These are phyloP conservation scores for Temnothorax curvispinosus DNA, from an alignment of 1,140 invertebrate species.

Conservation along the genomic window DNA sequence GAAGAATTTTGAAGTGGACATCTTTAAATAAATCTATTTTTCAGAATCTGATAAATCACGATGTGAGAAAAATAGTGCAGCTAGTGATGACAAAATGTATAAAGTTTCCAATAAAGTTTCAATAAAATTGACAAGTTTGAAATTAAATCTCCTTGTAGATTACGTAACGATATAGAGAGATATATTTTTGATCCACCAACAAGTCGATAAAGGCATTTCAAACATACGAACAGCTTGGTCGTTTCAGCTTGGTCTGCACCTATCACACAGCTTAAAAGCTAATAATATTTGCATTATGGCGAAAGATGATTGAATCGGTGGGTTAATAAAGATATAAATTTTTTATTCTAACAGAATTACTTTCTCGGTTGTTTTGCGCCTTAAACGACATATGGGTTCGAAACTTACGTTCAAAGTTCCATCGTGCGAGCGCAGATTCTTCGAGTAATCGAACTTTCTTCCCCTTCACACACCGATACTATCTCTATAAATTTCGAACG, in stretches of 20 bases:
- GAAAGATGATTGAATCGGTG: constrained; percentile 21
- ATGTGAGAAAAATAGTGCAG: neutral
- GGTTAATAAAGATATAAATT: constrained; percentile 31
- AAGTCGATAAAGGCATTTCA: neutral
- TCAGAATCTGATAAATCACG: neutral
- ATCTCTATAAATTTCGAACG: neutral
- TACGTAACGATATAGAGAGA: neutral
- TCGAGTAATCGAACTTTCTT: constrained; percentile 22
- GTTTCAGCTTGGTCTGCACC: neutral
- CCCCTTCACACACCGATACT: neutral
- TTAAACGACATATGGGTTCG: neutral
- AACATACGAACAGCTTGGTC: neutral
- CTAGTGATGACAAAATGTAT: neutral
- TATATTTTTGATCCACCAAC: neutral
- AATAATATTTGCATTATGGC: constrained; percentile 4
- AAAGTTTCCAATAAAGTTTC: neutral
- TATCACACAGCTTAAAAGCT: neutral
- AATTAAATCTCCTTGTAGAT: neutral
- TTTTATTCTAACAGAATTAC: constrained; percentile 23
- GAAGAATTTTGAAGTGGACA: neutral
- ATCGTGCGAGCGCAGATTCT: neutral
- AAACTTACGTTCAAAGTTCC: neutral
- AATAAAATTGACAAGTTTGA: neutral
- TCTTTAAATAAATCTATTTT: neutral
- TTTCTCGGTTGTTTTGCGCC: neutral